phyloP scores from a whole-genome alignment of 2,888 invertebrate genomes.

The Cantharis lateralis region DNA sequence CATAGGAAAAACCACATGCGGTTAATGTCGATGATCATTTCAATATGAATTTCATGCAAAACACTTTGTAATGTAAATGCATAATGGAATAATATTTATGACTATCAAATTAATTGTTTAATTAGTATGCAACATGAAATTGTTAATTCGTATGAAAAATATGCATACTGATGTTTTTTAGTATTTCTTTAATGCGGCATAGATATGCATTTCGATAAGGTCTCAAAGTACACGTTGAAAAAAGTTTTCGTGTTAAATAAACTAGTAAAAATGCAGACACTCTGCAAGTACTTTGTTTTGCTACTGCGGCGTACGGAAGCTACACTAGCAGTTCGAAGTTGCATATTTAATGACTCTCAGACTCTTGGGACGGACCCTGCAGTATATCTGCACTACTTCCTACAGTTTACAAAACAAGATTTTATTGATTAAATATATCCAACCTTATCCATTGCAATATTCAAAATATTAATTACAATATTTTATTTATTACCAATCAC shows the following conservation, averaged over 20 bases:
- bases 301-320: slow-evolving; percentile 19
- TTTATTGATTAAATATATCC: background rate
- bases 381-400: slow-evolving; percentile 14
- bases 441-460: background rate
- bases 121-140: slow-evolving; percentile 17
- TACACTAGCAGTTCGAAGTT: slow-evolving; percentile 17
- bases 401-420: slow-evolving; percentile 5
- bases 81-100: background rate
- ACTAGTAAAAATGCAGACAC: slow-evolving; percentile 44
- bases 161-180: slow-evolving; percentile 32
- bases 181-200: slow-evolving; percentile 34
- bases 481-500: background rate
- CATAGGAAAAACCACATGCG: slow-evolving; percentile 13
- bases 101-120: background rate
- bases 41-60: background rate
- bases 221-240: slow-evolving; percentile 38
- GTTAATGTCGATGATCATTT: slow-evolving; percentile 10
- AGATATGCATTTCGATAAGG: slow-evolving; percentile 39
- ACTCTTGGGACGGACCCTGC: slow-evolving; percentile 11
- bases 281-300: slow-evolving; percentile 19
- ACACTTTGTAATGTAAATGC: background rate
- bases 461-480: background rate
- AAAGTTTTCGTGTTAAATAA: slow-evolving; percentile 45
- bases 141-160: slow-evolving; percentile 41
- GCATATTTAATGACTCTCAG: slow-evolving; percentile 25